Base-by-base conservation (phyloP, 2,797 vertebrate genomes). In the Etheostoma nigrum region DNA sequence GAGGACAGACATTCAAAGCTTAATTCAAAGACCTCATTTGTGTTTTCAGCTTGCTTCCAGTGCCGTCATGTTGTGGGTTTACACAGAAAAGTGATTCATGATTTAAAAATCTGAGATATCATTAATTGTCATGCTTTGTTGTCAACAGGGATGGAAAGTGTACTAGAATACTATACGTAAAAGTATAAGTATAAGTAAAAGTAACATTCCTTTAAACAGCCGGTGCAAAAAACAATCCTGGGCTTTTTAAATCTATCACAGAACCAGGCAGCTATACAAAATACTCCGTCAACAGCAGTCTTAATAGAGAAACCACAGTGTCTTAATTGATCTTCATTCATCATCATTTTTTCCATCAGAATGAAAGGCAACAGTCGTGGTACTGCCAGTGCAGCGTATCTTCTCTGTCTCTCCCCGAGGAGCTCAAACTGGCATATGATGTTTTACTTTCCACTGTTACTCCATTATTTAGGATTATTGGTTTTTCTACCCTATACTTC, bases 381-480 rank as follows among this genome's bases (percentile, higher is more conserved):
- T 51, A 52, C 57, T 47, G 48, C 10, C 47, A 59, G 64, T 19
- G 33, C 52, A 65, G 16, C 13, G 1, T 48, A 48, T 68, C 4
- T 72, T 48, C 51, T 15, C 60, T 65, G 11, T 42, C 61, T 63
- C 16, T 70, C 64, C 53, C 21, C 2, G 2, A 21, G 23, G 71
- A 64, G 2, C 25, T 80, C 70, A 53, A 48, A 62, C 61, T 65
- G 57, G 36, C 33, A 47, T 44, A 5, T 73, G n/a, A 15, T 72
- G 40, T 55, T 86, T 75, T 18, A 58, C 40, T 81, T 78, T 71
- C 58, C 78, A 47, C 55, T 66, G 4, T 73, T 62, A 25, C 61
- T 65, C 49, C 47, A 61, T 59, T 55, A 65, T 47, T 67, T 52
- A 57, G 16, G 57, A 67, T 57, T 67, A 58, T 57, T 74, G 55